Evolutionary conservation across 2,888 invertebrate genomes (phyloP).

Genomic region (Lepidocyrtoides sp.): DNA sequence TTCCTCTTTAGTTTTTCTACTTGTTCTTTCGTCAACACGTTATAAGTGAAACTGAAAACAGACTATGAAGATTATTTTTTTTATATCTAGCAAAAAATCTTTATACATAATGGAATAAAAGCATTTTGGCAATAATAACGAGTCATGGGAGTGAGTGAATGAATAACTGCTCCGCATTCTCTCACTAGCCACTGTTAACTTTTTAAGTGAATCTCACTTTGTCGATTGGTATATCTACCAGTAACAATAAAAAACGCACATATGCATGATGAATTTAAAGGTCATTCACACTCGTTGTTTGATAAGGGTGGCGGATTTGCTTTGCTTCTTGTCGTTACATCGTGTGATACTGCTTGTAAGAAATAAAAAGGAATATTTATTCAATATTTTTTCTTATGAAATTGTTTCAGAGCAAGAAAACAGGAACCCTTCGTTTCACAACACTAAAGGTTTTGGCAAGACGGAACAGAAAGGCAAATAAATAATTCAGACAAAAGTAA

Average conservation of each 20-base stretch:
- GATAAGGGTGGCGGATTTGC: neutral
- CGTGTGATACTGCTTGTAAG: too few relatives aligned
- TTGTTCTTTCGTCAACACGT: conserved; percentile 29
- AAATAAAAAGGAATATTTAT: too few relatives aligned
- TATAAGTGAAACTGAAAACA: neutral
- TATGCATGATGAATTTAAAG: conserved; percentile 48
- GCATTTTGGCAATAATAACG: conserved; percentile 53
- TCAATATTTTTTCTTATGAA: too few relatives aligned
- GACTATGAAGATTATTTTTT: neutral
- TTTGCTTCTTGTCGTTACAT: neutral
- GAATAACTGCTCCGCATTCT: conserved; percentile 30
- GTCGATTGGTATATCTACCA: neutral
- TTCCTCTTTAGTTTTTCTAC: conserved; percentile 18
- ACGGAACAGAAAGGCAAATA: neutral
- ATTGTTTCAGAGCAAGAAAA: neutral
- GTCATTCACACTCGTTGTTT: conserved; percentile 45
- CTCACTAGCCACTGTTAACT: neutral
- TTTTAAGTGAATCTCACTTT: neutral
- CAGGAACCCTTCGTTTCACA: neutral
- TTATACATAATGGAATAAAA: conserved; percentile 29
- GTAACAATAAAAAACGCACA: conserved; percentile 28
- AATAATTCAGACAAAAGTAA: conserved; percentile 28
- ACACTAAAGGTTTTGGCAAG: conserved; percentile 17
- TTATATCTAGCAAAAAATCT: neutral
- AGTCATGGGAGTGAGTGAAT: conserved; percentile 40